Evolutionary conservation across 2,113 vertebrate genomes (phyloP).

Genomic region (Acrocephalus arundinaceus): DNA sequence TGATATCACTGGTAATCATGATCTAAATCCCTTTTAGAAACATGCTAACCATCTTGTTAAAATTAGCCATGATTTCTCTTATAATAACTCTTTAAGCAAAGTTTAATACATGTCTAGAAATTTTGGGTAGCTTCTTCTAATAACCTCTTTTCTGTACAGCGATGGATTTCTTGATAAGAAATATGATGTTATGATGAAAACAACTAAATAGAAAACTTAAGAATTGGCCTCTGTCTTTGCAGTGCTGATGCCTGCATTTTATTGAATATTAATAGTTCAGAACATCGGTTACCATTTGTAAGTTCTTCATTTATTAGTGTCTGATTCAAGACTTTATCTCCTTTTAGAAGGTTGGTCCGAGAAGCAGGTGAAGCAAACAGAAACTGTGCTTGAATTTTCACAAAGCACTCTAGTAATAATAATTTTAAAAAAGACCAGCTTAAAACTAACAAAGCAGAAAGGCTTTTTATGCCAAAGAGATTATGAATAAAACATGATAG

Average conservation of each 20-base stretch:
- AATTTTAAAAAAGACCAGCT: neutral
- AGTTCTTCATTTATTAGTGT: neutral
- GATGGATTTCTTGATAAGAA: neutral
- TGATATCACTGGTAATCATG: neutral
- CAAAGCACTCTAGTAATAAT: neutral
- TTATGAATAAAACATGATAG: neutral
- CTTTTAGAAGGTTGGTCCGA: neutral
- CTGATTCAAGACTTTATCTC: neutral
- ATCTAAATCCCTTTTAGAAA: neutral
- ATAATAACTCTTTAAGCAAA: neutral
- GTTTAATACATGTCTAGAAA: neutral
- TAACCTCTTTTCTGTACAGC: neutral
- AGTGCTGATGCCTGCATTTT: neutral
- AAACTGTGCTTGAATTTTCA: neutral
- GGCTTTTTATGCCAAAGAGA: neutral
- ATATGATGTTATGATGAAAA: neutral
- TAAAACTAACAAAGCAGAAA: neutral
- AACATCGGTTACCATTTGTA: neutral
- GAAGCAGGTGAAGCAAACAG: neutral
- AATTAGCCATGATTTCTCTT: neutral
- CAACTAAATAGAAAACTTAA: neutral
- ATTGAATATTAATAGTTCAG: neutral
- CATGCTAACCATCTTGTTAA: neutral
- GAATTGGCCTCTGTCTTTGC: neutral
- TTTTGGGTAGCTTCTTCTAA: neutral